Base-by-base conservation (phyloP, 2,113 vertebrate genomes). In the Arizona elegans region DNA sequence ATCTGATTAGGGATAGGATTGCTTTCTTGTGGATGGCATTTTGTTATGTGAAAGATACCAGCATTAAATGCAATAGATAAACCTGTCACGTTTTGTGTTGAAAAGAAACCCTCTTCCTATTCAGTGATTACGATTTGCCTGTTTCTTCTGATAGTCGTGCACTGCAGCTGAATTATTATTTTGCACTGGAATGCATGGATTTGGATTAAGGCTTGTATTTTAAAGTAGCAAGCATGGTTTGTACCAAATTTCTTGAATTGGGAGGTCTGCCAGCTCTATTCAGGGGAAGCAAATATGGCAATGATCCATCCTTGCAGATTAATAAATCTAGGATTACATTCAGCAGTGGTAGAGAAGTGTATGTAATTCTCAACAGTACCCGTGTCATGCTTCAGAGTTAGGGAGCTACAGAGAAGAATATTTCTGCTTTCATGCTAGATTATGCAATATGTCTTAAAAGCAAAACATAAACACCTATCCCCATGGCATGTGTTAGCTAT, bases 311-410 rank as follows among this genome's bases (percentile, higher is more conserved):
- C 87, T 95, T 88, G 75, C 47, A 92, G 89, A 95, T 96, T 92
- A 96, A 91, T 88, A 92, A 95, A 94, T 95, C 86, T 89, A 94
- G 94, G 95, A 92, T 90, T 86, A 81, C 93, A 62, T 59, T 95
- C 85, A 93, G 92, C 38, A 47, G 23, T 95, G 92, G 70, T 21
- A 53, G n/a, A 53, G n/a, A 47, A 86, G 3, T 90, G 53, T 86
- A 91, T 92, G 1, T 29, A 56, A 87, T 94, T 19, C 2, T 0
- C 91, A 53, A 55, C 62, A 1, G 2, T 88, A 92, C 92, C 91
- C 62, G 59, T 92, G 24, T 91, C 95, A 55, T 91, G 86, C 90
- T 93, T 70, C 93, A 92, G 94, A 90, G 70, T 92, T 92, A 62
- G 87, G 91, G 87, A 29, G 93, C 93, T 92, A 75, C 54, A 89